These are phyloP conservation scores for Ametastegia equiseti DNA, from an alignment of 2,888 invertebrate species.

Conservation along the genomic window DNA sequence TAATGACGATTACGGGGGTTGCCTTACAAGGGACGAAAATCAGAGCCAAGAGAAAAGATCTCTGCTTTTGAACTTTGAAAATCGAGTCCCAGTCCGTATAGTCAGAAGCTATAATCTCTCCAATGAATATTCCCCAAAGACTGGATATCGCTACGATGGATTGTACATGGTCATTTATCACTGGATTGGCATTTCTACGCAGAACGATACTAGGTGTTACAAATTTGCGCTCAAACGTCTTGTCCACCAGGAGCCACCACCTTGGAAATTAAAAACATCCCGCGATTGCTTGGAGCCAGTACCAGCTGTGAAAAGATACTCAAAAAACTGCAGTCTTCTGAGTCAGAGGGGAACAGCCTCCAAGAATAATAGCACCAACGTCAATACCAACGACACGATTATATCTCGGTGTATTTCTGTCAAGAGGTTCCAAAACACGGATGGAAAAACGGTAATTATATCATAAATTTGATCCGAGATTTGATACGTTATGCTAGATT, in stretches of 20 bases:
- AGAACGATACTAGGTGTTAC: conserved; percentile 59
- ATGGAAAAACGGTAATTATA: conserved; percentile 11
- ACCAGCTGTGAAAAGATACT: background rate
- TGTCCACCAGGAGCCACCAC: conserved; percentile 62
- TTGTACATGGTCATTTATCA: conserved; percentile 66
- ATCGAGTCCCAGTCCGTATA: conserved; percentile 68
- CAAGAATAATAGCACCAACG: background rate
- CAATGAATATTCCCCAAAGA: conserved; percentile 70
- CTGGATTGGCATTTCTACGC: conserved; percentile 65
- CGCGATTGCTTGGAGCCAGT: background rate
- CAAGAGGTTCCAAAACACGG: background rate
- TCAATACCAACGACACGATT: background rate
- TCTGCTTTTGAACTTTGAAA: conserved; percentile 65
- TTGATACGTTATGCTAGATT: background rate
- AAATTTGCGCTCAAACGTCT: conserved; percentile 68
- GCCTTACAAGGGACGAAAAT: conserved; percentile 54
- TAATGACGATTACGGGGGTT: background rate
- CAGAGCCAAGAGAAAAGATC: conserved; percentile 57
- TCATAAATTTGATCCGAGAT: background rate
- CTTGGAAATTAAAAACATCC: conserved; percentile 56
- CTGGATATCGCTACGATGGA: conserved; percentile 72
- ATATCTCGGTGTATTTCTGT: conserved; percentile 30
- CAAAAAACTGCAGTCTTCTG: background rate
- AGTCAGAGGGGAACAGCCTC: background rate
- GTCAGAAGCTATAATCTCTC: conserved; percentile 69